A percentile compares a stretch with the other conserved stretches of the same genome.
Evolutionary conservation across 2,113 vertebrate species (phyloP).

Genomic region (Equus przewalskii): DNA sequence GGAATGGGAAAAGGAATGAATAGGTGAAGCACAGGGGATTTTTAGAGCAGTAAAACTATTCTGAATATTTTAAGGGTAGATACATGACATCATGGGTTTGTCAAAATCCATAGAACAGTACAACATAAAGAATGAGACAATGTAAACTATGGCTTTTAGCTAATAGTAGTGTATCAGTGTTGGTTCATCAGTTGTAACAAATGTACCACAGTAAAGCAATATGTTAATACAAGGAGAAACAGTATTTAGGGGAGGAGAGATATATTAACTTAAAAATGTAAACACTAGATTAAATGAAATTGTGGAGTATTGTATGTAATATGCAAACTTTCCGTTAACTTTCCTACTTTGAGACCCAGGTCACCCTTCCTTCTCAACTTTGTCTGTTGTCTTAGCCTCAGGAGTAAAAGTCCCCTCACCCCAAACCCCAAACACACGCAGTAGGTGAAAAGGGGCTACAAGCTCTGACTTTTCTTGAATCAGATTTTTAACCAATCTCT

Average conservation of each 20-base stretch:
- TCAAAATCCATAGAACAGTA: not conserved
- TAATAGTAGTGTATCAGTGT: not conserved
- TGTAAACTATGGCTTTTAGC: not conserved
- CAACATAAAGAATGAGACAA: not conserved
- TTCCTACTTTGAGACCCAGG: not conserved
- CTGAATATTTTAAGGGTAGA: not conserved
- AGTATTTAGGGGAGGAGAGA: not conserved
- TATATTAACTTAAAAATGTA: not conserved
- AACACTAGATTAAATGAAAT: not conserved
- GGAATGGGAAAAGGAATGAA: not conserved
- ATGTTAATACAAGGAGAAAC: not conserved
- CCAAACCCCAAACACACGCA: not conserved
- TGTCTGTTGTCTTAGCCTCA: not conserved
- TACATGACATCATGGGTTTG: not conserved
- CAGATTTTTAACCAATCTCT: not conserved
- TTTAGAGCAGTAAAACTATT: not conserved
- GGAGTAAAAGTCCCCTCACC: not conserved
- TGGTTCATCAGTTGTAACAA: not conserved
- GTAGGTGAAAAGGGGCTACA: not conserved
- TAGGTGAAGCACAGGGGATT: not conserved
- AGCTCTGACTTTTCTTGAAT: not conserved
- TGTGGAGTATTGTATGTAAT: not conserved
- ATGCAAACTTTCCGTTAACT: not conserved
- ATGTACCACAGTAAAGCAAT: not conserved
- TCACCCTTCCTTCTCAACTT: not conserved